Conservation (phyloP, 30 jellyfish, hydroid and myxozoan species). For the Cassiopea xamachana region DNA sequence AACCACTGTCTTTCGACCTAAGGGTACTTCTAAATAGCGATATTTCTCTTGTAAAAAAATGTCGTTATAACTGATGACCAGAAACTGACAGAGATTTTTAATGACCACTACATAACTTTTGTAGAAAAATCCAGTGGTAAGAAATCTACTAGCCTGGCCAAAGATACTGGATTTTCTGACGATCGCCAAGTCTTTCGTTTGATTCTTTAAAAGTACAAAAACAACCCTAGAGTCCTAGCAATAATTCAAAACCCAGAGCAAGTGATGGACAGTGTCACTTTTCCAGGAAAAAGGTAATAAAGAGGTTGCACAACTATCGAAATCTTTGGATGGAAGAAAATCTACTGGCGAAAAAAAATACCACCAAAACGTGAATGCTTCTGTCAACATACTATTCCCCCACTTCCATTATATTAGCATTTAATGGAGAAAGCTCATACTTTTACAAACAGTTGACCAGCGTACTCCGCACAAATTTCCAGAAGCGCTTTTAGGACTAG, state of each 20-base stretch:
- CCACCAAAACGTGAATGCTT: not conserved
- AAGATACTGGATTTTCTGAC: not conserved
- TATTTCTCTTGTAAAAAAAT: not conserved
- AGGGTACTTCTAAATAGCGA: constrained; percentile 15
- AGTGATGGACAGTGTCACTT: not conserved
- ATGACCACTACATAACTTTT: not conserved
- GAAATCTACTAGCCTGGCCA: constrained; percentile 1
- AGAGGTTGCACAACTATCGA: not conserved
- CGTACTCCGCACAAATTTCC: no score
- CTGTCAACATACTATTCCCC: no score
- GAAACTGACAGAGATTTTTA: not conserved
- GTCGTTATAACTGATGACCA: not conserved
- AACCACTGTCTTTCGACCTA: constrained; percentile 9
- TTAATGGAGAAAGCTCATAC: no score
- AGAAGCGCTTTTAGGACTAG: no score
- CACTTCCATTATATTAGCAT: no score
- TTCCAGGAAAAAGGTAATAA: not conserved
- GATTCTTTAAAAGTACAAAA: not conserved
- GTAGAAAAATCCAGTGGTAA: constrained; percentile 13
- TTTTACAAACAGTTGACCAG: no score
- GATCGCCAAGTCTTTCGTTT: not conserved
- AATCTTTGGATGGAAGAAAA: constrained; percentile 9
- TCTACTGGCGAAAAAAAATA: not conserved
- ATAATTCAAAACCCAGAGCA: not conserved
- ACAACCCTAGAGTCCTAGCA: not conserved